Evolutionary conservation across 2,113 vertebrate genomes (phyloP), one percentile per base, ranked within the genome.

Genomic region (Labrus mixtus): DNA sequence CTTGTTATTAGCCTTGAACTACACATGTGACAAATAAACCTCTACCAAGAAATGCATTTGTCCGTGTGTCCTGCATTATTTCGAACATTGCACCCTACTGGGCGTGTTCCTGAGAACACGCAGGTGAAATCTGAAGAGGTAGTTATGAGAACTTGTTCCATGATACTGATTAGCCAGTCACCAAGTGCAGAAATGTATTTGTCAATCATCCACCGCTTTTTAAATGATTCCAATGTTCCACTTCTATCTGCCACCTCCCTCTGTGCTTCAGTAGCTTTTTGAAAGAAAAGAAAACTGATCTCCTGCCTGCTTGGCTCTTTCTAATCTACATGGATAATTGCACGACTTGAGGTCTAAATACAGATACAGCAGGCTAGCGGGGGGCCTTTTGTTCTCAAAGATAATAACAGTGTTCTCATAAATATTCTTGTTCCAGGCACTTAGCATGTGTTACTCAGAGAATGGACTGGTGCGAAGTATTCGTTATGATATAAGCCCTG

Each of bases 261-360:
- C 15, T 3, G 20, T 54, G 69, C 66, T 15, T 64, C 8, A 33
- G 39, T 16, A 62, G 60, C 39, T 65, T 43, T 19, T n/a, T 6
- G 15, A 19, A 20, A 50, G 20, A 56, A 33, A 33, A 33, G 4
- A 33, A 33, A 33, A 6, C 23, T 25, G 64, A 68, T 71, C 63
- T 65, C 41, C 51, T 64, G 59, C 54, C 17, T 13, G 25, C 59
- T 72, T 25, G 17, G 56, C 60, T 81, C 68, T 46, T 73, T 79
- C 46, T 56, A 58, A 84, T 84, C 76, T 69, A 72, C 62, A 64
- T 29, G 59, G 58, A 62, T 84, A 80, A 86, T 84, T 84, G 57
- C 69, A 65, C 58, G 6, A 77, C 68, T 83, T 79, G 65, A 80
- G 12, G 67, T 86, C 81, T 80, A 82, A 87, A 70, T 67, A 62